Conservation (phyloP, 2,888 invertebrate species). For the Belgica antarctica region DNA sequence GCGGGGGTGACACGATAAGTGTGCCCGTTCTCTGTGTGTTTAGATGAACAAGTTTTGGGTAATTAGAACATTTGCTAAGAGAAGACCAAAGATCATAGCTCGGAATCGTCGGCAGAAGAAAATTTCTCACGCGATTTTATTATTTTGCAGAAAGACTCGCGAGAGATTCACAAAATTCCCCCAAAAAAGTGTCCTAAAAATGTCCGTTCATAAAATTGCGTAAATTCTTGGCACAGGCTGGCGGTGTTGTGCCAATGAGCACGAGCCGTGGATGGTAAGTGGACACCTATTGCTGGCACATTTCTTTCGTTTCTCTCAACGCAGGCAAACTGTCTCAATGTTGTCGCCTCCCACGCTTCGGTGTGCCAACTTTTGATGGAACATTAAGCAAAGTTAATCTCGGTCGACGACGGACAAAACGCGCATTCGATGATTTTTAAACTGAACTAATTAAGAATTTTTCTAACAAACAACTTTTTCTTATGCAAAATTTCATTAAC, state of each 20-base stretch:
- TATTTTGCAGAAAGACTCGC: conserved; percentile 40
- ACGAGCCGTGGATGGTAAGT: conserved; percentile 33
- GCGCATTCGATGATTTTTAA: background rate
- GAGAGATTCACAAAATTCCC: conserved; percentile 16
- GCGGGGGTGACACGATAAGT: too few species aligned
- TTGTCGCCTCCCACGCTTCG: background rate
- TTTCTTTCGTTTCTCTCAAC: background rate
- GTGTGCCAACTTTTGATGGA: conserved; percentile 8
- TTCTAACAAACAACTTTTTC: background rate
- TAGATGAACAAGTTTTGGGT: background rate
- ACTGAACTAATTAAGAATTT: conserved; percentile 11
- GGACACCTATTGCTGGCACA: conserved; percentile 14
- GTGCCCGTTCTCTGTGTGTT: background rate
- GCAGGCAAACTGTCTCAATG: conserved; percentile 12
- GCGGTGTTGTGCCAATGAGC: too few species aligned
- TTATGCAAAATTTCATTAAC: conserved; percentile 4
- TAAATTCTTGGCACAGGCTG: background rate
- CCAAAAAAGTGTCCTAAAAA: too few species aligned
- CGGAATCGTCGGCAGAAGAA: background rate
- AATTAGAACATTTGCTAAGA: background rate
- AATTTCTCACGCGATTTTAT: conserved; percentile 34
- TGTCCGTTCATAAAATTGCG: too few species aligned
- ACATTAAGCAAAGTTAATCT: too few species aligned
- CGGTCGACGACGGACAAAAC: background rate
- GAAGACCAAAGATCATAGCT: background rate